Base-by-base conservation (phyloP, 2,888 invertebrate species). In the Drosophila mercatorum region DNA sequence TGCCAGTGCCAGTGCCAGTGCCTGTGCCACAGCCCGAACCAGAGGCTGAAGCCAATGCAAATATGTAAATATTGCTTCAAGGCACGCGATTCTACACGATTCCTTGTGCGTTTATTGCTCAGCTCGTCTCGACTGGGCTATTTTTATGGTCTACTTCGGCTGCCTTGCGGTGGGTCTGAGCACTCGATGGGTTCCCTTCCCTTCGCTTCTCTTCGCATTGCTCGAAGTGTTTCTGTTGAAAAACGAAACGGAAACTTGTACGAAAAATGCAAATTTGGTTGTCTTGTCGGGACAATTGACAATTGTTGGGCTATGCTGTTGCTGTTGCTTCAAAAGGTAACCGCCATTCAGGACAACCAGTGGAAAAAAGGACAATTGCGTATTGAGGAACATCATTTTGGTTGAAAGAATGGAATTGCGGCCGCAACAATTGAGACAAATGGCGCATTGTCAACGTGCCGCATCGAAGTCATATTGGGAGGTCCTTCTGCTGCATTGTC, bases 391-490 rank as follows among this genome's bases (percentile, higher is more conserved):
- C 74, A 80, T 85, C 75, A 79, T 82, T 79, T 83, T 79, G 62
- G 65, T 68, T 78, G 66, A 81, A 83, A 72, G 80, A 71, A 80
- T 75, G 64, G 68, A 60, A 69, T 62, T 78, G 80, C 62, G 64
- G 64, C 57, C 62, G 66, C 65, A 70, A 81, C 78, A 73, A 72
- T 78, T 72, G 68, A 76, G 72, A 80, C 83, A 81, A 83, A 73
- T 77, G 79, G 73, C 74, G 73, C 81, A 82, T 82, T 84, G 85
- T 81, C 78, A 68, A 73, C 67, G n/a, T 66, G 67, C 73, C 78
- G 64, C 77, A 86, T 73, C 61, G 69, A 79, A 86, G 90, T 90
- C 90, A 86, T 86, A 79, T 88, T 90, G 90, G 88, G 90, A 86
- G 89, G 90, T 89, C 78, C 69, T 69, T 53, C 22, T 12, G 53